phyloP scores from a whole-genome alignment of 35 echinoderm and acorn worm genomes.

The Lytechinus pictus region DNA sequence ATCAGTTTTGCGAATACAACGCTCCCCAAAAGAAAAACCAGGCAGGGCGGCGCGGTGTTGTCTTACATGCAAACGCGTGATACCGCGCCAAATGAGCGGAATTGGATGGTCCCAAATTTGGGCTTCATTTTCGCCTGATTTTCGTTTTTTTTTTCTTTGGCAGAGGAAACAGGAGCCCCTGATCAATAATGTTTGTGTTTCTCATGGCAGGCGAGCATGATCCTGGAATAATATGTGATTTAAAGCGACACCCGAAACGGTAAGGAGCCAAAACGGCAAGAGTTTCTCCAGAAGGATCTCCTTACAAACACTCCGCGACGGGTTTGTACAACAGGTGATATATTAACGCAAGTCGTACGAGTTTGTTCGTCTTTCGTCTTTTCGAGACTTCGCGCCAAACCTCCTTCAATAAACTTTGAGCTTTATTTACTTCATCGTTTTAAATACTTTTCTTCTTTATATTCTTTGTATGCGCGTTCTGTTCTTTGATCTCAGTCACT shows the following conservation, averaged over 20 bases:
- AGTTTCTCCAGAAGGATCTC: neutral
- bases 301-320: neutral
- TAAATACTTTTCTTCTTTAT: no score
- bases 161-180: neutral
- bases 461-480: no score
- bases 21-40: neutral
- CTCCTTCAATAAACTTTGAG: neutral
- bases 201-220: neutral
- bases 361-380: neutral
- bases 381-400: neutral
- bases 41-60: neutral
- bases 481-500: no score
- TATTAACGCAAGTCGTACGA: neutral
- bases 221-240: slow-evolving; percentile 33
- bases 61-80: neutral
- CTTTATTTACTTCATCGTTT: neutral
- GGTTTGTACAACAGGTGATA: neutral
- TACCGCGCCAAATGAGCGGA: neutral
- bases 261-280: neutral
- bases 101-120: neutral
- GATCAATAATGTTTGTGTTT: slow-evolving; percentile 48
- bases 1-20: neutral
- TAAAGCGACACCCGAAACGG: neutral
- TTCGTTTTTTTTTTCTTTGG: neutral
- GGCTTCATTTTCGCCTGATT: slow-evolving; percentile 3